phyloP scores from a whole-genome alignment of 1,140 invertebrate species.

The Aphaenogaster floridana region DNA sequence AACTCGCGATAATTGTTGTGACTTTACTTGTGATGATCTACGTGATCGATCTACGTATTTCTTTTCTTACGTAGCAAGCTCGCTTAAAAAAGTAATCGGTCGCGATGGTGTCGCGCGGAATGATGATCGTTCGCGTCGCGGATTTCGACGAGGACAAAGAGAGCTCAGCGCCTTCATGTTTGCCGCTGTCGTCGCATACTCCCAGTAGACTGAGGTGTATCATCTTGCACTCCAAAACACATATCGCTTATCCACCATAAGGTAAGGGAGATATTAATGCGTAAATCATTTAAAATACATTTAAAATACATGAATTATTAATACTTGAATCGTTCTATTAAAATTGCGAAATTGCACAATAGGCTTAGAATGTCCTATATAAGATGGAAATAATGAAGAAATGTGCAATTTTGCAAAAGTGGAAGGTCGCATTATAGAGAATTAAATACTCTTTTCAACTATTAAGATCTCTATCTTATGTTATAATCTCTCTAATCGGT shows the following conservation, averaged over 20 bases:
- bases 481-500: constrained; percentile 41
- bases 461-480: constrained; percentile 43
- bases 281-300: neutral
- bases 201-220: constrained; percentile 79
- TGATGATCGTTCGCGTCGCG: constrained; percentile 68
- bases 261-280: constrained; percentile 64
- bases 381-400: neutral
- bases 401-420: constrained; percentile 10
- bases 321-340: neutral
- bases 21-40: constrained; percentile 25
- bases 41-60: constrained; percentile 12
- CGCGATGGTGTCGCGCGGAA: constrained; percentile 78
- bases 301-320: neutral
- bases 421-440: neutral
- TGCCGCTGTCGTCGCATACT: constrained; percentile 65
- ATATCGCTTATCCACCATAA: constrained; percentile 83
- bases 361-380: too few relatives aligned
- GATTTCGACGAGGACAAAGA: constrained; percentile 60
- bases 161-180: constrained; percentile 66
- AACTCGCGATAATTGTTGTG: constrained; percentile 28
- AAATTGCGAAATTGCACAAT: neutral
- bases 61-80: constrained; percentile 53
- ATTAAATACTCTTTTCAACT: constrained; percentile 34
- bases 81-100: constrained; percentile 61
- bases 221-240: constrained; percentile 78